phyloP scores from a whole-genome alignment of 1,140 invertebrate species.

The Zaprionus gabonicus region DNA sequence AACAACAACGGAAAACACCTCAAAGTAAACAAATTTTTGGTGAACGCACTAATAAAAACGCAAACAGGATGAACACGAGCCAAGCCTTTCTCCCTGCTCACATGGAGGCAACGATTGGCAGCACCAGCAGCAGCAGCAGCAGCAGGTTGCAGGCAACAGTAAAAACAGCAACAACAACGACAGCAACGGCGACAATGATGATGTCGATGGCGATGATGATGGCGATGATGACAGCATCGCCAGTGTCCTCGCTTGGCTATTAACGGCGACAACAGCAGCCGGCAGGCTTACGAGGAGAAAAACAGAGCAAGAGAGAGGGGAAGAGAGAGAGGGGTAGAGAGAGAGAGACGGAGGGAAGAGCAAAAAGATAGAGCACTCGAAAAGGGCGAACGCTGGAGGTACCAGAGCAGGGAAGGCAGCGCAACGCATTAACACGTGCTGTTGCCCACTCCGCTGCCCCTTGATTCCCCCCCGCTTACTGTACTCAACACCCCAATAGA shows the following conservation, averaged over 20 bases:
- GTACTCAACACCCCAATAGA: not conserved
- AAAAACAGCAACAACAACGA: not conserved
- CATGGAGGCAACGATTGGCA: not conserved
- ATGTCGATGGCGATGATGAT: not conserved
- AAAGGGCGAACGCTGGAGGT: not conserved
- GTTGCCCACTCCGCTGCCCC: not conserved
- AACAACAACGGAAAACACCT: constrained; percentile 39
- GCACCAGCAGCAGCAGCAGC: constrained; percentile 1
- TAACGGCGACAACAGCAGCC: constrained; percentile 25
- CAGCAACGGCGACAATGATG: constrained; percentile 8
- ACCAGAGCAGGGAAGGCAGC: not conserved
- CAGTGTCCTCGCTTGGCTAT: constrained; percentile 25
- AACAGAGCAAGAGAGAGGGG: not conserved
- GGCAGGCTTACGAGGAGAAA: constrained; percentile 7
- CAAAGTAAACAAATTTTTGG: constrained; percentile 52
- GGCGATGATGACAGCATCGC: constrained; percentile 20
- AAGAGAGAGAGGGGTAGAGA: not conserved
- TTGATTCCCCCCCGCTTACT: not conserved
- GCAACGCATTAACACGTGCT: constrained; percentile 23
- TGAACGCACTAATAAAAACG: constrained; percentile 46
- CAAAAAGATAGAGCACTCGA: constrained; percentile 6
- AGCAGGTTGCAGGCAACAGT: constrained; percentile 8
- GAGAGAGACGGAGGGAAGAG: not conserved
- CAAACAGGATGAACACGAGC: constrained; percentile 19
- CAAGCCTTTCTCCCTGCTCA: too few relatives aligned